A percentile compares a stretch with the other conserved stretches of the same genome.
Conservation (phyloP, 2,797 vertebrate genomes). For the Mormyrus hasselquistii region DNA sequence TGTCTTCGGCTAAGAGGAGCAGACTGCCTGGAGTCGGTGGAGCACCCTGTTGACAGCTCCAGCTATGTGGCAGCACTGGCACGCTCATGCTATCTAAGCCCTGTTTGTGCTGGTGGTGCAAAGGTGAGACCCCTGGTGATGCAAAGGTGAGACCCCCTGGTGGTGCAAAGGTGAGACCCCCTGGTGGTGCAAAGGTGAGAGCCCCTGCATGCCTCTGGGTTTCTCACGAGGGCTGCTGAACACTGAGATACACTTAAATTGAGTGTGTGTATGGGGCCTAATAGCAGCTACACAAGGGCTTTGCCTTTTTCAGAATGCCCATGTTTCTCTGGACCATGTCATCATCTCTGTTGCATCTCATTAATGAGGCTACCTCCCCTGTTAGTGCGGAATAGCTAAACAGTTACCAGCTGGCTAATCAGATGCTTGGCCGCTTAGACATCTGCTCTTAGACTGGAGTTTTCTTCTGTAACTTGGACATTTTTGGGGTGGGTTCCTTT, state of each 20-base stretch:
- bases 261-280: not conserved
- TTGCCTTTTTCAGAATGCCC: not conserved
- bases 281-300: not conserved
- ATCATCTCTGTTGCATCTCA: not conserved
- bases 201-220: not conserved
- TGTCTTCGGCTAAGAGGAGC: not conserved
- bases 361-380: not conserved
- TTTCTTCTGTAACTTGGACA: not conserved
- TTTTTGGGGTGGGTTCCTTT: not conserved
- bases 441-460: not conserved
- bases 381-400: not conserved
- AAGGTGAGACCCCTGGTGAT: too few species aligned
- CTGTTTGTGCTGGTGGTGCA: not conserved
- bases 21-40: not conserved
- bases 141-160: too few species aligned
- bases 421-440: not conserved
- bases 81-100: not conserved
- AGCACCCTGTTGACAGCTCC: not conserved
- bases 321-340: not conserved
- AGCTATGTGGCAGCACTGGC: not conserved
- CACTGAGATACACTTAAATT: not conserved
- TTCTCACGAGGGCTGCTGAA: not conserved
- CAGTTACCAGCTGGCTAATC: not conserved
- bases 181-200: too few species aligned
- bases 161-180: too few species aligned